Conservation (phyloP, 2,888 invertebrate species). For the Agrilus mali region DNA sequence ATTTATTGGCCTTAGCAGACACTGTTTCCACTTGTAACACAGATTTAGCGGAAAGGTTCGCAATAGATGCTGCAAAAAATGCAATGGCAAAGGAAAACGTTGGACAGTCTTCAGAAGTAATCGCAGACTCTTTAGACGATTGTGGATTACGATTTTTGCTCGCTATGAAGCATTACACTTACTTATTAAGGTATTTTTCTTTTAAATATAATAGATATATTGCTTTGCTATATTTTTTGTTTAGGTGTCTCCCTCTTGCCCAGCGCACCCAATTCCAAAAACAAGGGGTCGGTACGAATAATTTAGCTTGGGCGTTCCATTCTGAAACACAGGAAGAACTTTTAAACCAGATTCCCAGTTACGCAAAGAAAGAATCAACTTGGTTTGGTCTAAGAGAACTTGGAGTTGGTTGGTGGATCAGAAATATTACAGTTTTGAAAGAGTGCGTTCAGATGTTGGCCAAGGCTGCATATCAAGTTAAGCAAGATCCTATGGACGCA, state of each 20-base stretch:
- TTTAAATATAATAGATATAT: not conserved
- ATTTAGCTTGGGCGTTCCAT: constrained; percentile 98
- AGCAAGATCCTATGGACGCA: constrained; percentile 94
- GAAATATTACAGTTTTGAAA: constrained; percentile 68
- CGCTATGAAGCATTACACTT: constrained; percentile 96
- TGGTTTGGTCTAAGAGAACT: constrained; percentile 88
- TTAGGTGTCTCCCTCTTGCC: constrained; percentile 76
- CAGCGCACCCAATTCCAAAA: constrained; percentile 79
- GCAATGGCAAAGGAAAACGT: constrained; percentile 54
- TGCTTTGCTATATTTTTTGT: not conserved
- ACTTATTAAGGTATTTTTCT: constrained; percentile 47
- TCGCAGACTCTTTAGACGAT: constrained; percentile 81
- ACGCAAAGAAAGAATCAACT: constrained; percentile 68
- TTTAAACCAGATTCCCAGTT: constrained; percentile 77
- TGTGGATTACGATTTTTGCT: constrained; percentile 92
- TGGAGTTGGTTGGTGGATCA: constrained; percentile 92
- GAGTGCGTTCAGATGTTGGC: constrained; percentile 86
- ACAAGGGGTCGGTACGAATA: constrained; percentile 76
- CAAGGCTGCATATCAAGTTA: constrained; percentile 81
- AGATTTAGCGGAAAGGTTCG: constrained; percentile 73
- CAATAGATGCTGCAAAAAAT: constrained; percentile 53
- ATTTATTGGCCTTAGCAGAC: constrained; percentile 94
- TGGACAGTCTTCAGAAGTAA: constrained; percentile 41
- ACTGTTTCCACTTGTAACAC: constrained; percentile 91
- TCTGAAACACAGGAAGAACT: constrained; percentile 96